Base-by-base conservation (phyloP, 2,888 invertebrate genomes). In the Venustoraphidia nigricollis region DNA sequence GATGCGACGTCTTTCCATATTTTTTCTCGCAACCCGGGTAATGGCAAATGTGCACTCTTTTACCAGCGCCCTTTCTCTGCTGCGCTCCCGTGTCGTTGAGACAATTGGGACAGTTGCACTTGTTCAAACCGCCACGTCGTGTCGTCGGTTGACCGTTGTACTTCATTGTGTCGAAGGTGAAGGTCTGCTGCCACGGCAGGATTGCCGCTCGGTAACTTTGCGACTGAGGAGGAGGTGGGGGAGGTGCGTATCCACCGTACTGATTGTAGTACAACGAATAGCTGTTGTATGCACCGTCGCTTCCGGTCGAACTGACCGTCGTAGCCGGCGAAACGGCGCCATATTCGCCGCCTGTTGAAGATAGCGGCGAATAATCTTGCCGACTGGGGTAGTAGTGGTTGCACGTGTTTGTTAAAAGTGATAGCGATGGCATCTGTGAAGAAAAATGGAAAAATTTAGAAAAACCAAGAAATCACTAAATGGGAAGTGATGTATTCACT, bases 1-100 rank as follows among this genome's bases (percentile, higher is more conserved):
- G 66, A 62, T 96, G 95, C 0, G 93, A 93, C 0, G 93, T 92
- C 66, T 94, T 94, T 10, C 89, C 90, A 66, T 95, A 96, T 11
- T 90, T 82, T 59, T 86, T 83, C 50, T 79, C 81, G 62, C 94
- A 95, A 41, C 89, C 90, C 2, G 86, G 83, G 38, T 89, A 81
- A 65, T 91, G 89, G 60, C 92, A 92, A 41, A 84, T 77, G 64
- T 92, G 92, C 66, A 75, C 84, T 64, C 81, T 85, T 69, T 81
- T 89, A 57, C 80, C 87, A 57, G 80, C 88, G 55, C 81, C 90
- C 60, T 80, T 91, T 62, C 73, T 85, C 65, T 76, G 77, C 51
- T 75, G 89, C 57, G 74, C 86, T 63, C 55, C 73, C 62, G 83
- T 87, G 72, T 79, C 91, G 56, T 76, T 83, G 56, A 81, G 77